These are phyloP conservation scores for Hypena proboscidalis DNA, from an alignment of 2,888 invertebrate genomes.

Conservation along the genomic window DNA sequence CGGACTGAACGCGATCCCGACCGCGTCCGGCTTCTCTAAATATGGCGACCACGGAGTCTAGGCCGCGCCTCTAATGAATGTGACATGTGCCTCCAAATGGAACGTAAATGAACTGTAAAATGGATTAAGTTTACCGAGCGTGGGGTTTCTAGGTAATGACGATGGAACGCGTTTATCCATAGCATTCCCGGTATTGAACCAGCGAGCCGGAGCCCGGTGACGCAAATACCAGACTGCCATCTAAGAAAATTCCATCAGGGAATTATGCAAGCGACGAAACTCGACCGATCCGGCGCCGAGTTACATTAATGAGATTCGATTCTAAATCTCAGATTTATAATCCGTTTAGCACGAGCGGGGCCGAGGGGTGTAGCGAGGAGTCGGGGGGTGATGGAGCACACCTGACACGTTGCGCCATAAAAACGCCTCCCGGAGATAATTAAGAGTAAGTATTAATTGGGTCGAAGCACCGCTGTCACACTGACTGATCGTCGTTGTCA, in stretches of 20 bases:
- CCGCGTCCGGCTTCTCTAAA: constrained; percentile 19
- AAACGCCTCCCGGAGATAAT: constrained; percentile 28
- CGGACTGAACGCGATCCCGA: background rate
- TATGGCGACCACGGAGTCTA: constrained; percentile 12
- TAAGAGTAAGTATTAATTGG: constrained; percentile 45
- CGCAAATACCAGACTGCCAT: background rate
- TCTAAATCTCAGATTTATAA: constrained; percentile 14
- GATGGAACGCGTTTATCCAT: background rate
- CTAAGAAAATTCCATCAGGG: background rate
- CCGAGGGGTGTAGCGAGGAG: background rate
- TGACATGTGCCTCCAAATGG: constrained; percentile 5
- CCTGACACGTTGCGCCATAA: constrained; percentile 21
- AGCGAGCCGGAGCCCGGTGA: background rate
- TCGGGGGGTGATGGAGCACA: constrained; percentile 6
- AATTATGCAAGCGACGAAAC: background rate
- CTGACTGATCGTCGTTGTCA: constrained; percentile 25
- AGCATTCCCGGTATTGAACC: no score
- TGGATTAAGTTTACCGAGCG: constrained; percentile 5
- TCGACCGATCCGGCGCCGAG: background rate
- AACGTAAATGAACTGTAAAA: constrained; percentile 8
- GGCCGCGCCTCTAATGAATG: constrained; percentile 8
- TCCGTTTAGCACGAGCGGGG: background rate
- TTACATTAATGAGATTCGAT: constrained; percentile 7
- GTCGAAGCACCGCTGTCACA: constrained; percentile 26
- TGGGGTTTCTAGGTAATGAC: background rate